These are phyloP conservation scores for Odocoileus virginianus DNA, from an alignment of 2,113 vertebrate species.

Conservation along the genomic window DNA sequence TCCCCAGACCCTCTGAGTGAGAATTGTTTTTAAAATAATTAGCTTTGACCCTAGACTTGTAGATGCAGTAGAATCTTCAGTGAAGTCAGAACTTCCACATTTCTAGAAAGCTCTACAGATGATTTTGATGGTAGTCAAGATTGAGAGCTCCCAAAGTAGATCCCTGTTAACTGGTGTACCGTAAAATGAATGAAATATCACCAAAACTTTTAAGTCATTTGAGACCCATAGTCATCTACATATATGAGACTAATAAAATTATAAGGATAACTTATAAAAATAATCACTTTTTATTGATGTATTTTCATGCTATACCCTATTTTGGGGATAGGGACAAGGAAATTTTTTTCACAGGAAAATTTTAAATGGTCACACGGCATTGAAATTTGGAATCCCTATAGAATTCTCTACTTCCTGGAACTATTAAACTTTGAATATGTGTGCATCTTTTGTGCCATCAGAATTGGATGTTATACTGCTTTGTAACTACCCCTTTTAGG, in stretches of 20 bases:
- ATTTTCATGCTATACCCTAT: not conserved
- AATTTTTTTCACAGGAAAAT: not conserved
- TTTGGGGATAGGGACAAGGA: not conserved
- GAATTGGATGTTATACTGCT: not conserved
- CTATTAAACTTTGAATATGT: not conserved
- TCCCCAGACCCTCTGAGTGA: not conserved
- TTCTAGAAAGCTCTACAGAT: not conserved
- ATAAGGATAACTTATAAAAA: not conserved
- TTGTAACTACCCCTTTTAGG: not conserved
- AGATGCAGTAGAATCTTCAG: not conserved
- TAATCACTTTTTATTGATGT: not conserved
- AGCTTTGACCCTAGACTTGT: not conserved
- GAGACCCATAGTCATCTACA: not conserved
- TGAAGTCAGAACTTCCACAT: not conserved
- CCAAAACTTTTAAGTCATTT: not conserved
- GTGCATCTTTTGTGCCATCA: not conserved
- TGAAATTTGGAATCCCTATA: constrained; percentile 13
- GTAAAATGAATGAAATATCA: not conserved
- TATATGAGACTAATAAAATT: not conserved
- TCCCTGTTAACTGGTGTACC: not conserved
- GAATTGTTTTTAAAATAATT: not conserved
- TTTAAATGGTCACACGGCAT: not conserved
- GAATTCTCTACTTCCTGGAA: not conserved
- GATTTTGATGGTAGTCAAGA: not conserved
- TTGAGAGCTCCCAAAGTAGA: not conserved